Base-by-base conservation (phyloP, 2,888 invertebrate genomes). In the Sisyra nigra region DNA sequence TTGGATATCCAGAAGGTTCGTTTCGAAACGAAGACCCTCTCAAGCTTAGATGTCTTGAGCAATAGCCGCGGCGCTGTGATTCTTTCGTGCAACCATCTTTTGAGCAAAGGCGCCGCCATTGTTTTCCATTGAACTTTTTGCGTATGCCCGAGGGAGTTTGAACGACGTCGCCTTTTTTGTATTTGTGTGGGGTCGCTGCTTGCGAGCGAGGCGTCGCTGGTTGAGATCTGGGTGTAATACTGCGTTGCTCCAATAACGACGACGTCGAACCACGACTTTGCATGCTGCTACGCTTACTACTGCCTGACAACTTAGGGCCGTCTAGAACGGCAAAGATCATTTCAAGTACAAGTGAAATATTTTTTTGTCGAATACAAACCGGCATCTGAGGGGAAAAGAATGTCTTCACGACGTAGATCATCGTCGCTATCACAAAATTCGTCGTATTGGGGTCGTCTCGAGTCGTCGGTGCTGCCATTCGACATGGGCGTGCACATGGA, bases 91-190 rank as follows among this genome's bases (percentile, higher is more conserved):
- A 97, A 44, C 88, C 87, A 55, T 89, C 88, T 62, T 87, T 88
- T 46, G 93, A 93, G 67, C 97, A 98, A 49, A 98, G 73, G 54
- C 97, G 73, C 48, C 97, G 75, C 98, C 97, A 98, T 62, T 98
- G 98, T 67, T 98, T 98, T 31, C 98, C 98, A 68, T 98, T 98
- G 66, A 93, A 98, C 68, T 97, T 98, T 69, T 98, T 98, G 10
- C 96, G 72, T 54, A 98, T 93, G 50, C 97, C 97, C 53, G 86
- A 89, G 3, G 91, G 87, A 40, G 89, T 89, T 3, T 84, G 80
- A 30, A 92, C 89, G 44, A 96, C 88, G 63, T 98, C 96, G 50
- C 97, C 97, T 67, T 97, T 97, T 67, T 91, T 89, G 67, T 89
- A 92, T 63, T 89, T 91, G 67, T 89, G 89, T 59, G 92, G 91